Base-by-base conservation (phyloP, 2,888 invertebrate genomes). In the Rotaria sp. region DNA sequence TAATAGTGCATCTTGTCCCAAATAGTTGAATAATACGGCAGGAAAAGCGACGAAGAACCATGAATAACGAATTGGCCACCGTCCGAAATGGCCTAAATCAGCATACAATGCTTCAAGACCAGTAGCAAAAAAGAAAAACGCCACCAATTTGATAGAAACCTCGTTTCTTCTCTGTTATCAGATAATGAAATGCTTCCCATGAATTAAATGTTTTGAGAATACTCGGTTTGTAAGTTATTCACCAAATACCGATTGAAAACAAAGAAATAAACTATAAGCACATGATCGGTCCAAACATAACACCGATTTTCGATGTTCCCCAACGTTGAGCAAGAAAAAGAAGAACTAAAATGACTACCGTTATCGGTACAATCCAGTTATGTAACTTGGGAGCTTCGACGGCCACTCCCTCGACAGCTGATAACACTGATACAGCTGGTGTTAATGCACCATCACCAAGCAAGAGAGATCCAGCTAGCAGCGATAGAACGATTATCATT, bases 41-140 rank as follows among this genome's bases (percentile, higher is more conserved):
- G 80, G 80, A 45, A 80, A 80, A 38, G 45, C 80, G 8, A 80
- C 13, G n/a, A 38, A 45, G 2, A 80, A 80, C 80, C 80, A 80
- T 45, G 24, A 7, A 26, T 1, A 30, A 67, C 80, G 41, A 80
- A 80, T 38, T 24, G 80, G 80, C 80, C 80, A 80, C 13, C 41
- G 26, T 8, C 80, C 80, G 13, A 80, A 80, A 80, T 80, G 80
- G 10, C 80, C 80, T 75, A 75, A 75, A 41, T 75, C 41, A 75
- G 41, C 75, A 26, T 75, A 75, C 5, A 75, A 41, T 24, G 75
- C 75, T 75, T 75, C 75, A 26, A 75, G 41, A 24, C 75, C 75
- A 26, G 75, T 75, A 3, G 11, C 26, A 41, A 41, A 75, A n/a
- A 1, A 75, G 41, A 75, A 75, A 75, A 24, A 75, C 26, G 8